A percentile compares a stretch with the other conserved stretches of the same genome.
These are phyloP conservation scores for Drosophila murphyi DNA, from an alignment of 1,140 invertebrate species.

Conservation along the genomic window DNA sequence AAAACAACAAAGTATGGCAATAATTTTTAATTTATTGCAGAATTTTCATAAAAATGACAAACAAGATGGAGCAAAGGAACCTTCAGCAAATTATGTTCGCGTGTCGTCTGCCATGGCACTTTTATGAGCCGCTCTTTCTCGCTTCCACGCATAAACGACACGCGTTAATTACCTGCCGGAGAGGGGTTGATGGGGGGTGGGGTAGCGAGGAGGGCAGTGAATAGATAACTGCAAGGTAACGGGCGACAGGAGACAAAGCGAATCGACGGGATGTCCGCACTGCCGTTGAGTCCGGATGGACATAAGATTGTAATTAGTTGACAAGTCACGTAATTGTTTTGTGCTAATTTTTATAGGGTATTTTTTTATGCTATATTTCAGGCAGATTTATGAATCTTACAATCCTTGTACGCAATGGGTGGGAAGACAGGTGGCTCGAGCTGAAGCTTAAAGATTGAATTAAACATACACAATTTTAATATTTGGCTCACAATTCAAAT, in stretches of 20 bases:
- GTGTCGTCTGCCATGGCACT: conserved; percentile 65
- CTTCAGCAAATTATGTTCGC: conserved; percentile 76
- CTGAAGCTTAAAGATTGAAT: too few species aligned
- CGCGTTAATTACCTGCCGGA: conserved; percentile 70
- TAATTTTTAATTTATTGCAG: conserved; percentile 82
- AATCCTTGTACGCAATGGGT: not conserved
- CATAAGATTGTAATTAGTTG: conserved; percentile 79
- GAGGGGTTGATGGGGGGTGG: not conserved
- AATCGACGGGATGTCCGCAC: conserved; percentile 27
- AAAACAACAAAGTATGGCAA: conserved; percentile 66
- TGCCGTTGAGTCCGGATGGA: conserved; percentile 42
- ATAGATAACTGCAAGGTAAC: conserved; percentile 5
- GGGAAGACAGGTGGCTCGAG: conserved; percentile 1
- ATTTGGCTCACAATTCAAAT: too few species aligned
- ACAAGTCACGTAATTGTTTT: conserved; percentile 76
- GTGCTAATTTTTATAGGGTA: conserved; percentile 63
- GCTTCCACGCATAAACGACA: conserved; percentile 69
- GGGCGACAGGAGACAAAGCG: conserved; percentile 41
- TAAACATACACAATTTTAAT: too few species aligned
- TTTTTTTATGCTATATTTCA: conserved; percentile 2
- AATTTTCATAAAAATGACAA: conserved; percentile 76
- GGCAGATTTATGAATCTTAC: conserved; percentile 28
- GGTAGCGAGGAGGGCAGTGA: not conserved
- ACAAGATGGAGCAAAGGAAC: conserved; percentile 22
- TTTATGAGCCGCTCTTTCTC: conserved; percentile 65